Conservation (phyloP, 2,888 invertebrate species). For the Embidobia sp. region DNA sequence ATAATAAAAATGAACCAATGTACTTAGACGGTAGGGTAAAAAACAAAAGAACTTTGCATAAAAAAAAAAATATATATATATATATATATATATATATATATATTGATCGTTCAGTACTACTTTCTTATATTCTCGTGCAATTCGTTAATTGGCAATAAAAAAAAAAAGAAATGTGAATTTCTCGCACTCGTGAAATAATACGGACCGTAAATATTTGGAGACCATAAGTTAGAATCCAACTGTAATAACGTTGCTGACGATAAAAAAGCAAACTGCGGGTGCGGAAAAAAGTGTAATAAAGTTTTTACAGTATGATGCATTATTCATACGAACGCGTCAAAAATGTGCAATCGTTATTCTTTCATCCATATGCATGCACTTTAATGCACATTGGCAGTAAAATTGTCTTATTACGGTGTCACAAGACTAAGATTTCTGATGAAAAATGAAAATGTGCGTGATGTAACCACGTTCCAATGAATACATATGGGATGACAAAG, state of each 20-base stretch:
- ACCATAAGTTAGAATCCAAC: constrained; percentile 27
- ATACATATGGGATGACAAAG: no score
- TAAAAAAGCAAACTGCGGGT: constrained; percentile 34
- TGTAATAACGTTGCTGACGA: constrained; percentile 15
- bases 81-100: no score
- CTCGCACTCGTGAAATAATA: background rate
- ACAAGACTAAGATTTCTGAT: constrained; percentile 32
- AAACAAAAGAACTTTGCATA: no score
- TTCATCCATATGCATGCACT: constrained; percentile 40
- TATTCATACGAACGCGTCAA: constrained; percentile 47
- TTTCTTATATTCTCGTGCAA: no score
- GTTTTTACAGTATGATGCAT: constrained; percentile 53
- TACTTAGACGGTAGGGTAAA: no score
- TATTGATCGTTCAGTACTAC: no score
- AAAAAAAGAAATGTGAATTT: constrained; percentile 4
- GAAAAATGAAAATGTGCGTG: constrained; percentile 21
- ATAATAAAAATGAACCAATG: constrained; percentile 32
- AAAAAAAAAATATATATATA: no score
- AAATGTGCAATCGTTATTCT: constrained; percentile 48
- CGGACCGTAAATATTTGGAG: constrained; percentile 23
- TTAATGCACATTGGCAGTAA: constrained; percentile 40
- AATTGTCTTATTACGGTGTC: constrained; percentile 42
- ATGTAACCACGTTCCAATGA: constrained; percentile 2
- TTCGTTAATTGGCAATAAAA: background rate
- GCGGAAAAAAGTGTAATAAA: constrained; percentile 46